Evolutionary conservation across 2,888 invertebrate genomes (phyloP).

Genomic region (Orthosia gothica): DNA sequence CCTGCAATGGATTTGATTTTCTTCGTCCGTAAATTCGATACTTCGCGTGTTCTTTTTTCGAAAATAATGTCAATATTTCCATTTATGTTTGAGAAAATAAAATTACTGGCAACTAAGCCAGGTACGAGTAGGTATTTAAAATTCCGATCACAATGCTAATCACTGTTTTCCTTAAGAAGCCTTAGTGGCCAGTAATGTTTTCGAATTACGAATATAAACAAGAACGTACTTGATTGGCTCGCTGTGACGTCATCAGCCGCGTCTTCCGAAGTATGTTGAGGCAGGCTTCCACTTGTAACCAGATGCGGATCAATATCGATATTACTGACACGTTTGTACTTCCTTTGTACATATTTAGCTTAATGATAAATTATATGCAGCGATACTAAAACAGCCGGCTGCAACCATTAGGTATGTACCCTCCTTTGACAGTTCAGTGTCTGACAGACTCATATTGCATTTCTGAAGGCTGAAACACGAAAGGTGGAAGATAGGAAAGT

Average conservation of each 20-base stretch:
- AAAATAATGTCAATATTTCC: too few species aligned
- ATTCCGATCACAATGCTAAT: background rate
- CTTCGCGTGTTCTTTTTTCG: too few species aligned
- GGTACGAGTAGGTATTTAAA: background rate
- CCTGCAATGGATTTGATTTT: too few species aligned
- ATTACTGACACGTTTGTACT: constrained; percentile 33
- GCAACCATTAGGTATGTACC: background rate
- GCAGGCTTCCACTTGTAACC: constrained; percentile 43
- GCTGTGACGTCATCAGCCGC: constrained; percentile 28
- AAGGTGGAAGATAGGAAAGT: too few species aligned
- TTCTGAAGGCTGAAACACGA: background rate
- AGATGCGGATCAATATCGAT: constrained; percentile 41
- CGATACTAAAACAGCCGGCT: background rate
- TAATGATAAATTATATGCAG: constrained; percentile 11
- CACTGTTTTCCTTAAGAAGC: background rate
- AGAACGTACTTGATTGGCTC: constrained; percentile 6
- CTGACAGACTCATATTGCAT: background rate
- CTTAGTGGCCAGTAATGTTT: constrained; percentile 4
- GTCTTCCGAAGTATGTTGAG: constrained; percentile 35
- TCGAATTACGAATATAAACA: constrained; percentile 16
- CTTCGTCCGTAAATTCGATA: too few species aligned
- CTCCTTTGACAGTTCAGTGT: background rate
- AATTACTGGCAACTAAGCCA: too few species aligned
- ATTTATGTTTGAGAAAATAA: too few species aligned
- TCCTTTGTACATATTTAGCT: constrained; percentile 1